These are phyloP conservation scores for Phengaris arion DNA, from an alignment of 2,888 invertebrate genomes.

Conservation along the genomic window DNA sequence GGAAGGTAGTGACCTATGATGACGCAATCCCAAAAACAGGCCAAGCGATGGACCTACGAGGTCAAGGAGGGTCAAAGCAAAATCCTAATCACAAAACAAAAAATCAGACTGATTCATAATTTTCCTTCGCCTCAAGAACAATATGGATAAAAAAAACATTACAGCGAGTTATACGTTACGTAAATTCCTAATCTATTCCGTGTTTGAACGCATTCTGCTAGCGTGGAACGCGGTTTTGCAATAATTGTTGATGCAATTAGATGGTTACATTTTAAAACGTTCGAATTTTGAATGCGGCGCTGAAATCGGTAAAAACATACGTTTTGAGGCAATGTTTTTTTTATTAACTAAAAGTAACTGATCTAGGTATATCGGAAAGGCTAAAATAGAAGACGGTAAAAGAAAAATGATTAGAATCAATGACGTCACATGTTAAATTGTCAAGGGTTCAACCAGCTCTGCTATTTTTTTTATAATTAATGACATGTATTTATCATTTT, in stretches of 20 bases:
- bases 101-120: conserved; percentile 39
- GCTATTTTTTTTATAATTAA: neutral
- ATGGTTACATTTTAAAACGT: conserved; percentile 22
- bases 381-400: neutral
- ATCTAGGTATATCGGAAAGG: neutral
- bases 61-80: conserved; percentile 73
- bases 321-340: neutral
- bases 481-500: neutral
- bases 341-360: neutral
- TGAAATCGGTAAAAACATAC: neutral
- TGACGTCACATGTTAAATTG: neutral
- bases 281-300: conserved; percentile 18
- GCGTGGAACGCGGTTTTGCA: conserved; percentile 28
- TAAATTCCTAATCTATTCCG: conserved; percentile 36
- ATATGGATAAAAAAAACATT: conserved; percentile 13
- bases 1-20: conserved; percentile 76
- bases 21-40: conserved; percentile 76
- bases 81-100: conserved; percentile 54
- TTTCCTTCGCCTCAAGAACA: conserved; percentile 24
- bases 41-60: conserved; percentile 54
- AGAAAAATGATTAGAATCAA: neutral
- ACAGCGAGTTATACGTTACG: conserved; percentile 38
- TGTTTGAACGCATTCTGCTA: conserved; percentile 33
- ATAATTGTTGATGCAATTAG: conserved; percentile 25
- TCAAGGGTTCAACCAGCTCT: neutral